These are phyloP conservation scores for Adoxophyes honmai DNA, from an alignment of 1,140 invertebrate species.

Conservation along the genomic window DNA sequence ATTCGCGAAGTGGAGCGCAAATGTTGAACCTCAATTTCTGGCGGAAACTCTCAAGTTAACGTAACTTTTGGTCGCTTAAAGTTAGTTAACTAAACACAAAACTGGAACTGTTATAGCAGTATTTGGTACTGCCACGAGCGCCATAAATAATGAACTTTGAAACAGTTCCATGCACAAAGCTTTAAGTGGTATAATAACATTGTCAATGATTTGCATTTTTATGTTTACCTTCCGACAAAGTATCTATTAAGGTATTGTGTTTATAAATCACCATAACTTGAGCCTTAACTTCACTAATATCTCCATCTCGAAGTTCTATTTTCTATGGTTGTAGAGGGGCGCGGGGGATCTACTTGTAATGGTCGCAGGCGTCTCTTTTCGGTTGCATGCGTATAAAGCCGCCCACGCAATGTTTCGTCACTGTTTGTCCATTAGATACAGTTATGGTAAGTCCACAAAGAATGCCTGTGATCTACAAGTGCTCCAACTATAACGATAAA, in stretches of 20 bases:
- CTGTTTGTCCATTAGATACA: slow-evolving; percentile 25
- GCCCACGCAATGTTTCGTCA: slow-evolving; percentile 28
- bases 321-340: neutral
- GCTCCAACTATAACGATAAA: neutral
- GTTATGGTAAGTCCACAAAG: slow-evolving; percentile 21
- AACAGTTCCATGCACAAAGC: too few relatives aligned
- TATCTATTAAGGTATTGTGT: neutral
- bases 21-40: too few relatives aligned
- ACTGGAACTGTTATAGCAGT: too few relatives aligned
- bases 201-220: neutral
- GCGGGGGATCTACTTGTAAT: slow-evolving; percentile 2
- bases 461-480: neutral
- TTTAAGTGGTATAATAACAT: neutral
- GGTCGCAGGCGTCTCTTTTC: slow-evolving; percentile 14
- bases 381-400: slow-evolving; percentile 1
- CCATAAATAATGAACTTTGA: too few relatives aligned
- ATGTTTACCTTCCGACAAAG: neutral
- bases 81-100: too few relatives aligned
- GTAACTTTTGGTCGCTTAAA: too few relatives aligned
- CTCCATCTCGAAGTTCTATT: neutral
- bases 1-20: too few relatives aligned
- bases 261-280: neutral
- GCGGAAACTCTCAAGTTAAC: too few relatives aligned
- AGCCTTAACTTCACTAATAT: neutral
- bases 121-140: too few relatives aligned